These are phyloP conservation scores for Falco rusticolus DNA, from an alignment of 2,797 vertebrate genomes.

Conservation along the genomic window DNA sequence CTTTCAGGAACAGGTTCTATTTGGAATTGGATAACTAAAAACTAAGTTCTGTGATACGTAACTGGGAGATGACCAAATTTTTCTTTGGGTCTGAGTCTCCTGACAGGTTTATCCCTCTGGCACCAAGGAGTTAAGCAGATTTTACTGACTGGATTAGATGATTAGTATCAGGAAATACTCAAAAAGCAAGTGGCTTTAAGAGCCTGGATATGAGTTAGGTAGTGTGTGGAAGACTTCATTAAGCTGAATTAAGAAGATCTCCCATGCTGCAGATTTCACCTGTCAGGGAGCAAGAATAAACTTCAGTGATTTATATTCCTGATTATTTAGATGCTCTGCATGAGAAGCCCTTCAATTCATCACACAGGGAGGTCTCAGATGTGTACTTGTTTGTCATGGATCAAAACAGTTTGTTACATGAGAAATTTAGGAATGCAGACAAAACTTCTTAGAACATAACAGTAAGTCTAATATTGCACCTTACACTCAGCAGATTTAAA, in stretches of 20 bases:
- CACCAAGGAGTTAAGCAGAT: background rate
- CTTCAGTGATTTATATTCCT: slow-evolving; percentile 39
- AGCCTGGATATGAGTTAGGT: background rate
- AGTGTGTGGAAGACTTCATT: background rate
- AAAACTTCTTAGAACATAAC: background rate
- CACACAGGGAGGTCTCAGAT: slow-evolving; percentile 12
- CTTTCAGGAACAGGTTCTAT: background rate
- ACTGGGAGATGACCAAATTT: background rate
- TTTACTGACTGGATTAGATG: background rate
- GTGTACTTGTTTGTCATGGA: background rate
- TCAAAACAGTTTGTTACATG: slow-evolving; percentile 7
- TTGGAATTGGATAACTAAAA: background rate
- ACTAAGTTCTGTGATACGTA: background rate
- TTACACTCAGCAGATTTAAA: slow-evolving; percentile 33
- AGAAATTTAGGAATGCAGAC: slow-evolving; percentile 27
- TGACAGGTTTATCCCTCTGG: background rate
- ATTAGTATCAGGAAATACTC: slow-evolving; percentile 34
- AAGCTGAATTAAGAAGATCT: slow-evolving; percentile 7
- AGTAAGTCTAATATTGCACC: background rate
- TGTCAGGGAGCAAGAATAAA: background rate
- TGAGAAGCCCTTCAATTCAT: slow-evolving; percentile 21
- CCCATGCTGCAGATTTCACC: slow-evolving; percentile 10
- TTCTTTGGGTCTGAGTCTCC: background rate
- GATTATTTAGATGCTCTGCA: slow-evolving; percentile 9
- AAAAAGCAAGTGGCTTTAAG: background rate